These are phyloP conservation scores for Oscheius sp. DNA, from an alignment of 2,888 invertebrate species.

Conservation along the genomic window DNA sequence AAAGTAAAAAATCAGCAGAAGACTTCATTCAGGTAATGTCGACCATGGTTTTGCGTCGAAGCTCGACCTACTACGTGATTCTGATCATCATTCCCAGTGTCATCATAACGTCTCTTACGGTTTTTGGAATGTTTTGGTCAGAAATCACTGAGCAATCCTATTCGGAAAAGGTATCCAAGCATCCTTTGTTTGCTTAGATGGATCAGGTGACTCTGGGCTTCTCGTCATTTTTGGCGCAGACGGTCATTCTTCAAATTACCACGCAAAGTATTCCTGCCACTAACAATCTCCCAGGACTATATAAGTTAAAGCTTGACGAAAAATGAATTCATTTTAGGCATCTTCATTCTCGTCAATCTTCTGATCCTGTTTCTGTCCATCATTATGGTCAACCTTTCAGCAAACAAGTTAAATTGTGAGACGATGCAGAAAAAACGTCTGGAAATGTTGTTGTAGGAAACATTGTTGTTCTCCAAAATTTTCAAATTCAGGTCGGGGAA, in stretches of 20 bases:
- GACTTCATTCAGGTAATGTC: too few species aligned
- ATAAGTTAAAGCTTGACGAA: neutral
- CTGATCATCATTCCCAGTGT: constrained; percentile 29
- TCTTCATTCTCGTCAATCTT: constrained; percentile 26
- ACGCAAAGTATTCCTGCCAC: constrained; percentile 28
- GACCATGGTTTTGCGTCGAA: neutral
- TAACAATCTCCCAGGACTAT: constrained; percentile 5
- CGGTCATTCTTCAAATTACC: constrained; percentile 34
- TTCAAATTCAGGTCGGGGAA: neutral
- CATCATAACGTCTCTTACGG: constrained; percentile 19
- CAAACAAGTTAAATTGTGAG: constrained; percentile 9
- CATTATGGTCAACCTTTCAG: constrained; percentile 2
- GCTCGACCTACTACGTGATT: constrained; percentile 30
- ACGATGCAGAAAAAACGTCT: neutral
- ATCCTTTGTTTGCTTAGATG: neutral
- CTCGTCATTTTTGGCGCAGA: constrained; percentile 31
- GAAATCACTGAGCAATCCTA: constrained; percentile 27
- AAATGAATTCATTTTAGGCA: neutral
- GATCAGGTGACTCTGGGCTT: constrained; percentile 23
- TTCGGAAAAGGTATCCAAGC: constrained; percentile 10
- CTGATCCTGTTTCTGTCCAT: constrained; percentile 6
- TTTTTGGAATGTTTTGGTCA: constrained; percentile 32
- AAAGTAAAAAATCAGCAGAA: too few species aligned
- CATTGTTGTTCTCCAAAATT: neutral
- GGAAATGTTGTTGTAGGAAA: neutral